phyloP scores from a whole-genome alignment of 2,113 vertebrate species.

The Eudyptes chrysolophus region DNA sequence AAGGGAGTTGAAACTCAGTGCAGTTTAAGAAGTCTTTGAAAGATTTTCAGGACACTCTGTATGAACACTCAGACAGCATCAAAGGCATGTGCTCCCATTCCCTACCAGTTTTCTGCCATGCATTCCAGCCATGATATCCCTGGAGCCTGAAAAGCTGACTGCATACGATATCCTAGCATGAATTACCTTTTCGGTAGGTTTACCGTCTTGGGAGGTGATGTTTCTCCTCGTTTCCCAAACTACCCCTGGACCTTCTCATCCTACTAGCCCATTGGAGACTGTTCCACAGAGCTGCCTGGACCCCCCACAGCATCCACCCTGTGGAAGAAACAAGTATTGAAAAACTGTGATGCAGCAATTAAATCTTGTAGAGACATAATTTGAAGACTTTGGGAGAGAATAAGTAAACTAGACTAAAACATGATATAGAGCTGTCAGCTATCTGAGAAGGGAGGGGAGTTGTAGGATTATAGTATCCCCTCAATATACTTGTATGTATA shows the following conservation, averaged over 20 bases:
- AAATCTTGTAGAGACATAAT: not conserved
- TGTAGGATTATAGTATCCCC: not conserved
- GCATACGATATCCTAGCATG: not conserved
- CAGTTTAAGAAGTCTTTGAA: not conserved
- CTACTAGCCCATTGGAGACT: conserved; percentile 18
- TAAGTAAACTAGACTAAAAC: not conserved
- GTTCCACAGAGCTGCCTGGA: conserved; percentile 27
- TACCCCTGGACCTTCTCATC: conserved; percentile 29
- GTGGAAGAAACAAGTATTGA: conserved; percentile 35
- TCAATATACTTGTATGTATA: not conserved
- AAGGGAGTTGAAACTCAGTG: not conserved
- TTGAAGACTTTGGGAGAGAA: not conserved
- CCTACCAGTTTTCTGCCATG: not conserved
- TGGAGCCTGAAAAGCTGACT: not conserved
- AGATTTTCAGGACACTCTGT: not conserved
- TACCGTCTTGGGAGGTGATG: conserved; percentile 16
- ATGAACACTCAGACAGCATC: not conserved
- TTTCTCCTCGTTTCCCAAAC: not conserved
- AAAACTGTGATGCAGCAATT: not conserved
- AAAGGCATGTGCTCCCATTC: not conserved
- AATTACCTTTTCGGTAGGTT: conserved; percentile 36
- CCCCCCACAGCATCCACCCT: conserved; percentile 16
- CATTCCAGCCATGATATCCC: not conserved
- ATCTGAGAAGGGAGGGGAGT: not conserved
- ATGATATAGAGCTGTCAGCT: not conserved